Conservation (phyloP, 2,797 vertebrate genomes). For the Zalophus californianus region DNA sequence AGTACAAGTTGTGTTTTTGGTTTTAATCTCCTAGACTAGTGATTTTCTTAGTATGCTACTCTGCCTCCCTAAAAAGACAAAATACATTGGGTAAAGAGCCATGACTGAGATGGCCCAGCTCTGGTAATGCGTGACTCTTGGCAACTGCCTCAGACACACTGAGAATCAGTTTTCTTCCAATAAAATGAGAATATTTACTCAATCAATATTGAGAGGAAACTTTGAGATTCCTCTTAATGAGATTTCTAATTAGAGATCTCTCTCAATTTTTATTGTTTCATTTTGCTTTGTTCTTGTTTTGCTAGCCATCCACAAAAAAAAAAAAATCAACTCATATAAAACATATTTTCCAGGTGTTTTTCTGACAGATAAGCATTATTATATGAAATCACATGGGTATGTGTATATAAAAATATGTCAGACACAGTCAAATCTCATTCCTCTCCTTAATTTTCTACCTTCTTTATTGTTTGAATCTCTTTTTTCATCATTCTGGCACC, state of each 20-base stretch:
- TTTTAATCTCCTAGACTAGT: neutral
- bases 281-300: neutral
- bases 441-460: neutral
- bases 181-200: neutral
- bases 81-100: neutral
- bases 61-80: neutral
- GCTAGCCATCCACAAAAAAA: neutral
- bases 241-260: neutral
- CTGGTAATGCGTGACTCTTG: neutral
- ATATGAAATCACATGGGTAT: neutral
- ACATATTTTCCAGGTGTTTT: neutral
- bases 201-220: neutral
- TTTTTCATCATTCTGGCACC: neutral
- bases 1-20: neutral
- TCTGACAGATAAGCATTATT: neutral
- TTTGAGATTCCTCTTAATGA: conserved; percentile 7
- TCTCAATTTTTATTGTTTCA: neutral
- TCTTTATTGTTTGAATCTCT: neutral
- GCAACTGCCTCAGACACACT: neutral
- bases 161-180: neutral
- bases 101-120: neutral
- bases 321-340: neutral
- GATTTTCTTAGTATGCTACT: neutral
- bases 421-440: neutral
- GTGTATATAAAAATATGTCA: neutral